These are phyloP conservation scores for Sebastes schlegelii DNA, from an alignment of 2,113 vertebrate genomes.

Conservation along the genomic window DNA sequence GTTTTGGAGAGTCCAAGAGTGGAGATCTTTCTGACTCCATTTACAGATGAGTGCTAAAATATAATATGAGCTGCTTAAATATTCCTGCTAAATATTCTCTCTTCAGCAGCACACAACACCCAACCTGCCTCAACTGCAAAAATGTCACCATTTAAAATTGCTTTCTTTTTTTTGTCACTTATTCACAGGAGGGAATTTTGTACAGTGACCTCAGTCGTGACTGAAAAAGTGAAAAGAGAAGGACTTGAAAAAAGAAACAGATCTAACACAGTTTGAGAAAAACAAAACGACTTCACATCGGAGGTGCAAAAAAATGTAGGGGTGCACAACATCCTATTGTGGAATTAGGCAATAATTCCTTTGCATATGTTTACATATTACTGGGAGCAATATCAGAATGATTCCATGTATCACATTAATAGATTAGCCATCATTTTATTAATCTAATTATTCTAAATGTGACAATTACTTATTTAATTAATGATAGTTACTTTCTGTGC, in stretches of 20 bases:
- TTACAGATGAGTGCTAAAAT: constrained; percentile 57
- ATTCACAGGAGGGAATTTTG: neutral
- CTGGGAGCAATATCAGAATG: neutral
- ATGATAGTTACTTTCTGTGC: neutral
- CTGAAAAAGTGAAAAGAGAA: neutral
- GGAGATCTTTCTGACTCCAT: constrained; percentile 76
- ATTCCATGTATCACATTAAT: neutral
- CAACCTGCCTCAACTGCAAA: constrained; percentile 4
- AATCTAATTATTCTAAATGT: neutral
- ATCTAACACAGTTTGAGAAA: neutral
- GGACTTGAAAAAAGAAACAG: neutral
- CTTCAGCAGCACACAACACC: constrained; percentile 5
- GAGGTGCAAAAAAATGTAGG: neutral
- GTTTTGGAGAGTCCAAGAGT: constrained; percentile 81
- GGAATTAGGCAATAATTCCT: neutral
- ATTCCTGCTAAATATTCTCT: constrained; percentile 9
- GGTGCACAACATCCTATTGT: neutral
- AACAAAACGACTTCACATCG: neutral
- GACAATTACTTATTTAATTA: neutral
- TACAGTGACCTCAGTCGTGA: neutral
- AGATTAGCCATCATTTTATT: neutral
- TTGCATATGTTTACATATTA: neutral
- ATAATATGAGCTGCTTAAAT: constrained; percentile 43
- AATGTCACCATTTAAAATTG: constrained; percentile 3
- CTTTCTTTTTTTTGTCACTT: neutral